Percentiles rank a stretch among this genome's conserved stretches.
phyloP scores from a whole-genome alignment of 2,888 invertebrate species.

The Caenorhabditis sinica region DNA sequence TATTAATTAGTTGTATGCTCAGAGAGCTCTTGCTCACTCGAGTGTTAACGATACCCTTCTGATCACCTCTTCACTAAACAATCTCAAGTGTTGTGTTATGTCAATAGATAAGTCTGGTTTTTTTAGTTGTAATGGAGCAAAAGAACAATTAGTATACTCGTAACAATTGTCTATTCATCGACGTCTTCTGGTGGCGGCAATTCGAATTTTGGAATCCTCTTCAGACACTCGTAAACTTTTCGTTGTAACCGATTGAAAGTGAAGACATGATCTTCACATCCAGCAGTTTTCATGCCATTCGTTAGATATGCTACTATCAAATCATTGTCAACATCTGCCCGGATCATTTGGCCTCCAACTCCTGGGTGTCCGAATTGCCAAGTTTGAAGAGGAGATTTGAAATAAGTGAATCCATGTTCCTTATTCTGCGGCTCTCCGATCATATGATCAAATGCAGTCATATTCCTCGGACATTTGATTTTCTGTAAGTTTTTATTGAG shows the following conservation, averaged over 20 bases:
- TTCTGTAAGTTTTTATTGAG: slow-evolving; percentile 14
- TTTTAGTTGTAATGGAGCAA: background rate
- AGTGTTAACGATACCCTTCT: slow-evolving; percentile 59
- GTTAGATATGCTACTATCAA: slow-evolving; percentile 84
- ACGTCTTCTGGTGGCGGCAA: slow-evolving; percentile 57
- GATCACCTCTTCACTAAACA: slow-evolving; percentile 24
- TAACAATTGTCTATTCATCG: slow-evolving; percentile 14
- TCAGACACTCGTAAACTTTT: slow-evolving; percentile 65
- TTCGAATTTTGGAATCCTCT: slow-evolving; percentile 59
- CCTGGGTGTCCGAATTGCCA: slow-evolving; percentile 84
- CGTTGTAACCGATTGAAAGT: slow-evolving; percentile 69
- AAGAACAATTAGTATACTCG: slow-evolving; percentile 6
- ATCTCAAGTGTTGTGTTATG: slow-evolving; percentile 37
- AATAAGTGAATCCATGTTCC: slow-evolving; percentile 73
- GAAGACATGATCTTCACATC: slow-evolving; percentile 69
- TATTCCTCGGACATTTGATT: slow-evolving; percentile 57
- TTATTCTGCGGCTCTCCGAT: slow-evolving; percentile 71
- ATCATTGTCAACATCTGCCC: slow-evolving; percentile 81
- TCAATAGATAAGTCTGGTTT: slow-evolving; percentile 34
- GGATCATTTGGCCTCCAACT: slow-evolving; percentile 84
- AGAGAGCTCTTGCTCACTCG: slow-evolving; percentile 51
- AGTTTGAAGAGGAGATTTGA: slow-evolving; percentile 57
- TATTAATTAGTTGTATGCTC: slow-evolving; percentile 63
- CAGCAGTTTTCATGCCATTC: slow-evolving; percentile 74
- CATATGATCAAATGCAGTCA: slow-evolving; percentile 67